Evolutionary conservation across 2,888 invertebrate species (phyloP).

Genomic region (Cephalotes varians): DNA sequence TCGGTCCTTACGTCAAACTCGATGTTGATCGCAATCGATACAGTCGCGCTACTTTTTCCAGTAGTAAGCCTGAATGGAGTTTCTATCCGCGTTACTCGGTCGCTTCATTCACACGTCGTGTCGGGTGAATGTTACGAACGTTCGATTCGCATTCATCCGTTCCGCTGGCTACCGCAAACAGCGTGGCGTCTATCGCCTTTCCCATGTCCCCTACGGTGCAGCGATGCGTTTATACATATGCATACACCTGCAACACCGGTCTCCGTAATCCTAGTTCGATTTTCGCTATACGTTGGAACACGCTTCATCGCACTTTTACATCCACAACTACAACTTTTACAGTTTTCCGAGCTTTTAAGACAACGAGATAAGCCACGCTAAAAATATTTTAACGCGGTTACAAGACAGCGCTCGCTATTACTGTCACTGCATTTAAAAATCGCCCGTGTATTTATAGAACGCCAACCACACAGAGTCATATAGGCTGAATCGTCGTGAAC

Average conservation of each 20-base stretch:
- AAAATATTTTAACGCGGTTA: constrained; percentile 32
- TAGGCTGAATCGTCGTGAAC: constrained; percentile 21
- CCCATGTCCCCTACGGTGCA: constrained; percentile 31
- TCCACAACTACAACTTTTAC: background rate
- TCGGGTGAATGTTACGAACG: constrained; percentile 37
- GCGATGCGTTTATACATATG: constrained; percentile 44
- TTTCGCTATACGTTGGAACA: background rate
- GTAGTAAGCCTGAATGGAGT: constrained; percentile 64
- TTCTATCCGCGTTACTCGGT: constrained; percentile 59
- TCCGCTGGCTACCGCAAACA: constrained; percentile 23
- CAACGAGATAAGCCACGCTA: background rate
- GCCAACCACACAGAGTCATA: background rate
- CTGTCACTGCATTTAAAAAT: constrained; percentile 47
- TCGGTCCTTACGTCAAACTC: constrained; percentile 16
- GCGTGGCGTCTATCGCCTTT: constrained; percentile 34
- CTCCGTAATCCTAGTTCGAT: background rate
- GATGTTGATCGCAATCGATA: constrained; percentile 58
- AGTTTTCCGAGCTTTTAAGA: background rate
- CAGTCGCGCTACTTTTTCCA: constrained; percentile 57
- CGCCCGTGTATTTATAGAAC: constrained; percentile 41
- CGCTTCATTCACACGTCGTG: constrained; percentile 68
- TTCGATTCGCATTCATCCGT: constrained; percentile 63
- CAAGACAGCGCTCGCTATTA: constrained; percentile 20
- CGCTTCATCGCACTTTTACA: background rate
- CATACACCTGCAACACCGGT: constrained; percentile 31